Evolutionary conservation across 2,113 vertebrate genomes (phyloP).

Genomic region (Hylia prasina): DNA sequence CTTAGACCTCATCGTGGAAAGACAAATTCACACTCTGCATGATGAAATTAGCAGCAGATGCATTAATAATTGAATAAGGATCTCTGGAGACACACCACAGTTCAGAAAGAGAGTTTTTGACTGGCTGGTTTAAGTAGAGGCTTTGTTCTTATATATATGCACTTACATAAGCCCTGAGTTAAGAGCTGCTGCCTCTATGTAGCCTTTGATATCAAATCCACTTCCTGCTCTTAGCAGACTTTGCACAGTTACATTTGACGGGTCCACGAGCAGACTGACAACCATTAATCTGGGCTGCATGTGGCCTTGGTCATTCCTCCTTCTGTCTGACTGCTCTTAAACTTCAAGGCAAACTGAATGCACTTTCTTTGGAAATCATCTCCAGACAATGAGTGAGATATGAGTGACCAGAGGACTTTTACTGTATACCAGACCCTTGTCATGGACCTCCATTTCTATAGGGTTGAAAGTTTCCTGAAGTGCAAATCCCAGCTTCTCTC

Average conservation of each 20-base stretch:
- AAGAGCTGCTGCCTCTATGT: background rate
- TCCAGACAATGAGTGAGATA: background rate
- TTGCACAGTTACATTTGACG: background rate
- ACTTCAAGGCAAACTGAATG: background rate
- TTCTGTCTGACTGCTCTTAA: background rate
- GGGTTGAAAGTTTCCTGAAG: background rate
- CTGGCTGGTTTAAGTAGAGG: background rate
- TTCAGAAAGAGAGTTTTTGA: background rate
- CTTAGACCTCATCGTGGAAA: background rate
- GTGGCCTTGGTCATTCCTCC: background rate
- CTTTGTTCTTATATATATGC: background rate
- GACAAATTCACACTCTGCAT: slow-evolving; percentile 51
- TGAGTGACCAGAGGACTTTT: background rate
- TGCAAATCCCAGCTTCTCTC: background rate
- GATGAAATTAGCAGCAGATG: slow-evolving; percentile 59
- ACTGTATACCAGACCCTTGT: background rate
- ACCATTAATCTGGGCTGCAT: background rate
- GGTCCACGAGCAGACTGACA: background rate
- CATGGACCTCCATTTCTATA: background rate
- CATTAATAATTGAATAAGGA: slow-evolving; percentile 55
- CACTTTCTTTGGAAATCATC: background rate
- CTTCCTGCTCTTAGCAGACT: background rate
- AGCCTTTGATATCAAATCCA: background rate
- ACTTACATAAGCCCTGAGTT: background rate
- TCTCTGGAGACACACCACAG: slow-evolving; percentile 8